Conservation (phyloP, 2,797 vertebrate species). For the Aphelocoma californica region DNA sequence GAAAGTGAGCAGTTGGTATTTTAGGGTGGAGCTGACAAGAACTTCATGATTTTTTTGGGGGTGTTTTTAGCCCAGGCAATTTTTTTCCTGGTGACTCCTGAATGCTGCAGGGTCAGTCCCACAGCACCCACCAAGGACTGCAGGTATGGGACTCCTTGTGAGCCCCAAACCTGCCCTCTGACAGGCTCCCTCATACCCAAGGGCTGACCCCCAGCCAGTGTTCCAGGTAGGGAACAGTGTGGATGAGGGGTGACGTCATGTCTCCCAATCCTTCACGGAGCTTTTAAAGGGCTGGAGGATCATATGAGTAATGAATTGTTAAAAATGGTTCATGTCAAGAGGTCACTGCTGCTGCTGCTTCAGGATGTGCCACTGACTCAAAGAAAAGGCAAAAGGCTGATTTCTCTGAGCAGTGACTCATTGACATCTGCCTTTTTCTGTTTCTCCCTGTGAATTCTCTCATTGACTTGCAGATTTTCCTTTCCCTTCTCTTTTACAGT, state of each 20-base stretch:
- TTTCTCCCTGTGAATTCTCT: conserved; percentile 50
- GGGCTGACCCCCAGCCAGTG: background rate
- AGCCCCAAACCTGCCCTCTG: background rate
- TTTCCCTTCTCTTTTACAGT: conserved; percentile 46
- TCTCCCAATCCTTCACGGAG: background rate
- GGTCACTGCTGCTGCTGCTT: background rate
- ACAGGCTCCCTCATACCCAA: background rate
- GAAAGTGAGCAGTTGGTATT: background rate
- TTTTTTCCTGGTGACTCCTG: background rate
- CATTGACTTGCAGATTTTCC: conserved; percentile 47
- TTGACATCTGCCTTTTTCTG: conserved; percentile 43
- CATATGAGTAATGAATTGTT: conserved; percentile 48
- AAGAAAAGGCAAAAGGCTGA: conserved; percentile 34
- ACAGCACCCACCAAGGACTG: background rate
- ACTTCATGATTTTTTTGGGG: background rate
- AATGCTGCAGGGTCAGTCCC: background rate
- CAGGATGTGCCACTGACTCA: conserved; percentile 19
- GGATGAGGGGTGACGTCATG: conserved; percentile 39
- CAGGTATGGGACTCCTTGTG: background rate
- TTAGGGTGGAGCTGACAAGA: background rate
- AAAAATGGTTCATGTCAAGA: conserved; percentile 16
- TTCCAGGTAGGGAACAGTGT: background rate
- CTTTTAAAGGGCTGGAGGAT: conserved; percentile 4
- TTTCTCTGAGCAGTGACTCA: conserved; percentile 53
- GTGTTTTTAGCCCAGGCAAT: background rate